A percentile compares a stretch with the other conserved stretches of the same genome.
Evolutionary conservation across 2,888 invertebrate genomes (phyloP).

Genomic region (Phyto melanocephala): DNA sequence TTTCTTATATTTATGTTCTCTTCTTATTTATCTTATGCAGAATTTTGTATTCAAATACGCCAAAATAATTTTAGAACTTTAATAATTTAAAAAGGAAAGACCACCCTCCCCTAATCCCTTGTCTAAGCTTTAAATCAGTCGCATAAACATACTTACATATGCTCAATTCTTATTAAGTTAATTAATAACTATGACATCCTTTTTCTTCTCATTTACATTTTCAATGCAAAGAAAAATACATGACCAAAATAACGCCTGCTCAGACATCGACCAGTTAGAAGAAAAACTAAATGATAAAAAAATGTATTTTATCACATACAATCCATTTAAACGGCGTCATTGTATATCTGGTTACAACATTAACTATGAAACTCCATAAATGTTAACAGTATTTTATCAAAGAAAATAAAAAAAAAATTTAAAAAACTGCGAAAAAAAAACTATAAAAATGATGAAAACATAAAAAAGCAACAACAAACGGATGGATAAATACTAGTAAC

Average conservation of each 20-base stretch:
- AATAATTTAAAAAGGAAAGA: background rate
- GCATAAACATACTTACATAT: background rate
- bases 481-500: no score
- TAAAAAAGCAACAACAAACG: conserved; percentile 5
- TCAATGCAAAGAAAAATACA: background rate
- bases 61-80: no score
- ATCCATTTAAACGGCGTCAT: conserved; percentile 60
- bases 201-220: conserved; percentile 12
- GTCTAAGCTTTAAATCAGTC: background rate
- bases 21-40: no score
- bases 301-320: conserved; percentile 35
- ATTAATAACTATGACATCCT: conserved; percentile 30
- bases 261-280: conserved; percentile 23
- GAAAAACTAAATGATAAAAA: background rate
- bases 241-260: conserved; percentile 46
- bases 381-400: conserved; percentile 43
- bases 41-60: no score
- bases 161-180: conserved; percentile 36
- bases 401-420: background rate
- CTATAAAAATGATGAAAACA: conserved; percentile 15
- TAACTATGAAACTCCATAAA: conserved; percentile 44
- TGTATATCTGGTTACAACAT: conserved; percentile 47
- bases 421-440: background rate
- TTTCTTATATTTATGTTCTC: no score
- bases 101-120: background rate